Percentiles rank a stretch among this genome's conserved stretches.
Evolutionary conservation across 2,888 invertebrate species (phyloP).

Genomic region (Ichneumon xanthorius): DNA sequence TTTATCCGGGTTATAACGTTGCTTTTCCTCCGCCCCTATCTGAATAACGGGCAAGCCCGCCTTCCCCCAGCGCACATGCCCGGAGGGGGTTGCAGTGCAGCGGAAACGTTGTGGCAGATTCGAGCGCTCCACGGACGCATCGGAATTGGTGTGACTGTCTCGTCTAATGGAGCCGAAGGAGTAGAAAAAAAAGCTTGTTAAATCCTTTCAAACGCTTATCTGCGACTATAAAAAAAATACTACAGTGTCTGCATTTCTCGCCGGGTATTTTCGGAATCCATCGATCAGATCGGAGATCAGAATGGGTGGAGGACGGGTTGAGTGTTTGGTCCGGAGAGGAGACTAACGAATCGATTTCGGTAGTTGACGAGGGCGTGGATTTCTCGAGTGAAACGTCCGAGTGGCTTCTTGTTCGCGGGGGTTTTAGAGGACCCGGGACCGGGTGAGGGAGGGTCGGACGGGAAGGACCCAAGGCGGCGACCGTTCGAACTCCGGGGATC

Average conservation of each 20-base stretch:
- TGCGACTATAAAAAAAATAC: background rate
- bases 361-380: conserved; percentile 60
- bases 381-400: conserved; percentile 39
- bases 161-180: conserved; percentile 3
- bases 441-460: conserved; percentile 53
- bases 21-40: conserved; percentile 42
- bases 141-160: background rate
- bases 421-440: conserved; percentile 17
- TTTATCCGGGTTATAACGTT: conserved; percentile 55
- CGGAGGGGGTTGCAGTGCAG: background rate
- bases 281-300: background rate
- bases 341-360: conserved; percentile 73
- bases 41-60: conserved; percentile 50
- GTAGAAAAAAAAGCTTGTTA: background rate
- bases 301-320: background rate
- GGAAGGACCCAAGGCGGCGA: conserved; percentile 68
- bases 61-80: background rate
- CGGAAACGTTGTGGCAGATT: background rate
- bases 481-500: conserved; percentile 68
- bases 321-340: conserved; percentile 47
- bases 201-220: background rate
- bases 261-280: background rate
- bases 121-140: conserved; percentile 1
- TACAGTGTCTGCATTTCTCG: background rate
- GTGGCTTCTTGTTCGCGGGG: conserved; percentile 45